Percentiles rank a stretch among this genome's conserved stretches.
Evolutionary conservation across 2,113 vertebrate species (phyloP).

Genomic region (Hystrix cristata): DNA sequence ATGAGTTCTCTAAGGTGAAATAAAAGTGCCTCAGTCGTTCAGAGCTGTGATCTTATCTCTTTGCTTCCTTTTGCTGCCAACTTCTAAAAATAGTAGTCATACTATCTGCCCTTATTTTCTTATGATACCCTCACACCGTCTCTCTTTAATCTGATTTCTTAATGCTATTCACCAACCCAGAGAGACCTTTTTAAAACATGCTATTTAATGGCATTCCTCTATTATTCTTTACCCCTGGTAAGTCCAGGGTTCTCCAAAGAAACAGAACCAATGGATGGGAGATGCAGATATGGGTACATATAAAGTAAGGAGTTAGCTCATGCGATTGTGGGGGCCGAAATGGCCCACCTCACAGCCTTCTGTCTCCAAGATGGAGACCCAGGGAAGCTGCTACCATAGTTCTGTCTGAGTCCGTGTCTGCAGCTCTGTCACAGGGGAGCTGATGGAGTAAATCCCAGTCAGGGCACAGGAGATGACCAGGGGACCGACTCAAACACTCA

Average conservation of each 20-base stretch:
- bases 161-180: not conserved
- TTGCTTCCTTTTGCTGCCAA: slow-evolving; percentile 46
- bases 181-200: slow-evolving; percentile 7
- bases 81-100: slow-evolving; percentile 35
- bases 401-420: not conserved
- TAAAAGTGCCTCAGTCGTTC: slow-evolving; percentile 49
- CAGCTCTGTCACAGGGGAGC: not conserved
- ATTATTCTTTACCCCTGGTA: not conserved
- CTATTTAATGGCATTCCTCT: not conserved
- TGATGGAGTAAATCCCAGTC: not conserved
- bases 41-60: slow-evolving; percentile 11
- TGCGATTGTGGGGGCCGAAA: not conserved
- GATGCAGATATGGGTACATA: not conserved
- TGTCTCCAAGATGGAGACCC: not conserved
- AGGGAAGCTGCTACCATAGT: not conserved
- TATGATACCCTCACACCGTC: slow-evolving; percentile 1
- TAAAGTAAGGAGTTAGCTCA: not conserved
- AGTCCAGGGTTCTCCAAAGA: not conserved
- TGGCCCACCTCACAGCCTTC: not conserved
- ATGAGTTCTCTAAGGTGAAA: slow-evolving; percentile 29
- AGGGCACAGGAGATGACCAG: not conserved
- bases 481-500: not conserved
- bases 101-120: slow-evolving; percentile 27
- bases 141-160: slow-evolving; percentile 57
- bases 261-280: not conserved